Percentiles rank a stretch among this genome's conserved stretches.
phyloP scores from a whole-genome alignment of 1,140 invertebrate genomes.

The Dinoponera quadriceps region DNA sequence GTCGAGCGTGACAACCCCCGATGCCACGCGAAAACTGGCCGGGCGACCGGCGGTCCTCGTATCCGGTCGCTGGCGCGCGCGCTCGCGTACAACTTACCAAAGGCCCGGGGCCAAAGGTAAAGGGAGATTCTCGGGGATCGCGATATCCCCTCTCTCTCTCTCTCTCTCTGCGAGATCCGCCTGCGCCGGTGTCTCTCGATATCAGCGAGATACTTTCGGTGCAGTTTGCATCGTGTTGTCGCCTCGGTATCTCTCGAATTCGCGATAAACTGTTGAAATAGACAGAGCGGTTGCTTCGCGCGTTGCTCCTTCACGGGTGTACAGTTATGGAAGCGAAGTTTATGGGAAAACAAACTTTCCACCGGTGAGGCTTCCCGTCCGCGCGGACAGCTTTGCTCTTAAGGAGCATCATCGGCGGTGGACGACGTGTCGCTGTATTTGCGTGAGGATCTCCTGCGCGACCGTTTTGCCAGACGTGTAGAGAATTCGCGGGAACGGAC shows the following conservation, averaged over 20 bases:
- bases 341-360: not conserved
- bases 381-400: not conserved
- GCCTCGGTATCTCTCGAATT: not conserved
- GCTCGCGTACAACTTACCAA: not conserved
- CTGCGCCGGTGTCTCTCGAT: not conserved
- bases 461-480: slow-evolving; percentile 7
- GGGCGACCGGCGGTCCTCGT: slow-evolving; percentile 11
- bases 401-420: slow-evolving; percentile 1
- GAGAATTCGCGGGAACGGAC: slow-evolving; percentile 15
- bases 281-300: not conserved
- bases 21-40: slow-evolving; percentile 56
- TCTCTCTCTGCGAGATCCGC: not conserved
- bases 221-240: not conserved
- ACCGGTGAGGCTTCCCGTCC: not conserved
- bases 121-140: slow-evolving; percentile 6
- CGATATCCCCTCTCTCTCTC: not conserved
- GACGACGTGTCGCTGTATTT: not conserved
- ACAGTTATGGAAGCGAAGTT: too few species aligned
- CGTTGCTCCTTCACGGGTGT: not conserved
- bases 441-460: not conserved
- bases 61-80: not conserved
- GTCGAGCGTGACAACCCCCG: slow-evolving; percentile 61
- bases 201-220: not conserved
- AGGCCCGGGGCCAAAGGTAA: not conserved
- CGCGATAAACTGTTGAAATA: slow-evolving; percentile 4